Evolutionary conservation across 1,140 invertebrate genomes (phyloP).

Genomic region (Chionoecetes opilio): DNA sequence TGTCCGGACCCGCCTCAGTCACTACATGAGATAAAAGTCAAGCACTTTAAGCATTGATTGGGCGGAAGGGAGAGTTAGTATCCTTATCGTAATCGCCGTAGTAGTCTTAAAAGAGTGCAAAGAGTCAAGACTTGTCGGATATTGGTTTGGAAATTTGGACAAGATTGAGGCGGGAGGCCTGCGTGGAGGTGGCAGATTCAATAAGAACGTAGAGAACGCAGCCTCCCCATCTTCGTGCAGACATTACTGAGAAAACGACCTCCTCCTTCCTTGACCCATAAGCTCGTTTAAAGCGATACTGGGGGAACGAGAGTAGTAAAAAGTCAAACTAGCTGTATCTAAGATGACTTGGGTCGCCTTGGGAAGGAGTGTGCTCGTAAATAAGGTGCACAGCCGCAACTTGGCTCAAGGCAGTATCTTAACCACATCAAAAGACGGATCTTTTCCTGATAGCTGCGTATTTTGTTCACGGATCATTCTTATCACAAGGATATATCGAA

Average conservation of each 20-base stretch:
- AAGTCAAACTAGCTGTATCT: background rate
- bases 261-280: background rate
- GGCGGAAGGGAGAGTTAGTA: background rate
- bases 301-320: background rate
- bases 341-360: background rate
- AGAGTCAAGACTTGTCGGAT: constrained; percentile 48
- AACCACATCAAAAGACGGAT: background rate
- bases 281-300: background rate
- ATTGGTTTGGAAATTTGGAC: constrained; percentile 61
- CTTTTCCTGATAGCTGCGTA: too few relatives aligned
- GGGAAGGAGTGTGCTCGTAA: background rate
- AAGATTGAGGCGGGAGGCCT: constrained; percentile 52
- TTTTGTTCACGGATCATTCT: too few relatives aligned
- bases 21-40: background rate
- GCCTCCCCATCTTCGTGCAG: background rate
- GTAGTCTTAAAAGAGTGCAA: background rate
- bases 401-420: background rate
- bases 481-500: too few relatives aligned
- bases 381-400: background rate
- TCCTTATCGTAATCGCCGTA: background rate
- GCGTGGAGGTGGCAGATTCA: constrained; percentile 1
- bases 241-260: constrained; percentile 35
- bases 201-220: constrained; percentile 34
- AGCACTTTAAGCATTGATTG: background rate
- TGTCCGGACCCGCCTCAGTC: background rate